phyloP scores from a whole-genome alignment of 2,113 vertebrate species.

The Piaya cayana region DNA sequence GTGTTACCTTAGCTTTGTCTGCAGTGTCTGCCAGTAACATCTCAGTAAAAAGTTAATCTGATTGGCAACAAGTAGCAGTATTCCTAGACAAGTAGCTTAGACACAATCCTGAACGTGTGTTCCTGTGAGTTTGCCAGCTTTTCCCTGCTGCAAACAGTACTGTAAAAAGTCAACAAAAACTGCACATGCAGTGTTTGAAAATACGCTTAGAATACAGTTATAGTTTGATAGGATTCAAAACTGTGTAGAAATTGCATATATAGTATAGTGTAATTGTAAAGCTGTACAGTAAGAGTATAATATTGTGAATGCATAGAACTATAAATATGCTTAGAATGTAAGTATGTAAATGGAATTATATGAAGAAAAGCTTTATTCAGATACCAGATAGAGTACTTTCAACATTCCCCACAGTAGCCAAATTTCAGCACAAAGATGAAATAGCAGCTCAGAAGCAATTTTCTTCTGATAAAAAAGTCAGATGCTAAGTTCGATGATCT shows the following conservation, averaged over 20 bases:
- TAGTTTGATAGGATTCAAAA: background rate
- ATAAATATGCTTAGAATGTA: background rate
- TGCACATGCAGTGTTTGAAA: background rate
- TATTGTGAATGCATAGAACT: background rate
- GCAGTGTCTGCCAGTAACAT: background rate
- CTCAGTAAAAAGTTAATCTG: constrained; percentile 14
- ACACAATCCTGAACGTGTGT: constrained; percentile 4
- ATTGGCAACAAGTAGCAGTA: background rate
- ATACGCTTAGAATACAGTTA: background rate
- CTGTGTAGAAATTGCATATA: background rate
- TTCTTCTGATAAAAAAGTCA: background rate
- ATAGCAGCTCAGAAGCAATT: background rate
- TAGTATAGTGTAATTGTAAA: background rate
- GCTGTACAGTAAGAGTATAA: background rate
- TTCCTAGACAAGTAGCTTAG: background rate
- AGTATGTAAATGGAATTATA: background rate
- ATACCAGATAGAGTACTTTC: background rate
- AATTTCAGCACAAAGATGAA: background rate
- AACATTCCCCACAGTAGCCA: background rate
- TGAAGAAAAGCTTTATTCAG: background rate
- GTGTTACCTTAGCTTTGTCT: background rate
- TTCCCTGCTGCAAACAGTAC: constrained; percentile 30
- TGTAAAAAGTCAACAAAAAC: constrained; percentile 4
- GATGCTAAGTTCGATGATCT: background rate
- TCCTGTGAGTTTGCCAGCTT: background rate